phyloP scores from a whole-genome alignment of 2,797 vertebrate species.

The Sphaeramia orbicularis region DNA sequence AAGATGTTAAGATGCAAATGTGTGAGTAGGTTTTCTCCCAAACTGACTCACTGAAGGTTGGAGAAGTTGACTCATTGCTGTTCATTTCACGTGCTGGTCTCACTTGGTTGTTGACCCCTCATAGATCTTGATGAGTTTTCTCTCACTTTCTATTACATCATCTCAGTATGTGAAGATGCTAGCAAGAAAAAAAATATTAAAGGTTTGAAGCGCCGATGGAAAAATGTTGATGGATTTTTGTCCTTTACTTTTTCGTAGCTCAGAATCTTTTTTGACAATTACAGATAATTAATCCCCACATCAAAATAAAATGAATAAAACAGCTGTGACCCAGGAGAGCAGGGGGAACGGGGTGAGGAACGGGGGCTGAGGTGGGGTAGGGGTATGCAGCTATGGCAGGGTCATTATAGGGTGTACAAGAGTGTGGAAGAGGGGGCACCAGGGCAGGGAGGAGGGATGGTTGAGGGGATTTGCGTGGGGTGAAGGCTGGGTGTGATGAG shows the following conservation, averaged over 20 bases:
- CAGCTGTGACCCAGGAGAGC: slow-evolving; percentile 58
- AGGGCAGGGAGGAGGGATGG: slow-evolving; percentile 51
- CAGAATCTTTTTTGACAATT: slow-evolving; percentile 36
- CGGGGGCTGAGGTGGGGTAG: slow-evolving; percentile 33
- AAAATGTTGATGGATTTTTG: slow-evolving; percentile 9
- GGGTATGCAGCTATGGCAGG: slow-evolving; percentile 57
- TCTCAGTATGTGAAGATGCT: not conserved
- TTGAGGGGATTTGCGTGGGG: slow-evolving; percentile 74
- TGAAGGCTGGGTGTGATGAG: slow-evolving; percentile 59
- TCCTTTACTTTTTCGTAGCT: not conserved
- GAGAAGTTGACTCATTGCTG: slow-evolving; percentile 38
- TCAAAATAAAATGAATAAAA: slow-evolving; percentile 70
- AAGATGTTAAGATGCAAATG: too few species aligned
- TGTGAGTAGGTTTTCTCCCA: too few species aligned
- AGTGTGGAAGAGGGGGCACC: slow-evolving; percentile 60
- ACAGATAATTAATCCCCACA: slow-evolving; percentile 51
- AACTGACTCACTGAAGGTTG: too few species aligned
- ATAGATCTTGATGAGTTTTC: slow-evolving; percentile 38
- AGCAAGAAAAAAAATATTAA: slow-evolving; percentile 27
- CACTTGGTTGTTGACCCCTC: slow-evolving; percentile 48
- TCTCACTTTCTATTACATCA: slow-evolving; percentile 48
- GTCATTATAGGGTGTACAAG: slow-evolving; percentile 69
- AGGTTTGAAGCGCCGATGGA: not conserved
- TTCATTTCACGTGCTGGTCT: slow-evolving; percentile 41
- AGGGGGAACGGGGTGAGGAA: slow-evolving; percentile 29